These are phyloP conservation scores for Elgaria multicarinata DNA, from an alignment of 2,113 vertebrate species.

Conservation along the genomic window DNA sequence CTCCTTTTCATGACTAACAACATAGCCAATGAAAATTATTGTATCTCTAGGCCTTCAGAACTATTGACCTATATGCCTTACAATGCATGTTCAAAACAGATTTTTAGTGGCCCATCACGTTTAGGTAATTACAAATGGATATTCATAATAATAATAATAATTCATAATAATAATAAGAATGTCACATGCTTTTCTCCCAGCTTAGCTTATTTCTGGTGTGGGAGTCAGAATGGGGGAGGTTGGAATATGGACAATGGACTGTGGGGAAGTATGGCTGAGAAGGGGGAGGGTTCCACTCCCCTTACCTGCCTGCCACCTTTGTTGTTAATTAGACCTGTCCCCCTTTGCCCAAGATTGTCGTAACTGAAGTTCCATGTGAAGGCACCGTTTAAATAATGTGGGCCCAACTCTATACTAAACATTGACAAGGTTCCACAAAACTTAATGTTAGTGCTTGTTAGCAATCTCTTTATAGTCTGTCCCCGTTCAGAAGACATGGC, in stretches of 20 bases:
- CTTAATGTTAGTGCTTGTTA: no score
- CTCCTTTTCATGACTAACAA: conserved; percentile 19
- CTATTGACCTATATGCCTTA: conserved; percentile 27
- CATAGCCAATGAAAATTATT: not conserved
- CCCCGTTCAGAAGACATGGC: no score
- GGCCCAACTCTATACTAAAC: not conserved
- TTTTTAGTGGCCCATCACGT: not conserved
- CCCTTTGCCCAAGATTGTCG: not conserved
- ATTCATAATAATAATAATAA: not conserved
- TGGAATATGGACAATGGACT: not conserved
- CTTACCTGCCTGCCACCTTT: not conserved
- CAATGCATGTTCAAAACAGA: conserved; percentile 29
- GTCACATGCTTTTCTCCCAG: not conserved
- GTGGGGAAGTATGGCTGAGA: not conserved
- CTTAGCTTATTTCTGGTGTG: not conserved
- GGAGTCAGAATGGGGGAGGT: not conserved
- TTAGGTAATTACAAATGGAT: not conserved
- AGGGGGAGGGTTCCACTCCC: not conserved
- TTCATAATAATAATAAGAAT: no score
- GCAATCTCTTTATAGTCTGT: no score
- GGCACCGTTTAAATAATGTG: not conserved
- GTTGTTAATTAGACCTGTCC: not conserved
- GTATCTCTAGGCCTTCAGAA: not conserved
- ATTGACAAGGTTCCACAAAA: not conserved
- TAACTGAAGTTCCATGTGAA: not conserved